Conservation (phyloP, 1,140 invertebrate species). For the Drosophila tani region DNA sequence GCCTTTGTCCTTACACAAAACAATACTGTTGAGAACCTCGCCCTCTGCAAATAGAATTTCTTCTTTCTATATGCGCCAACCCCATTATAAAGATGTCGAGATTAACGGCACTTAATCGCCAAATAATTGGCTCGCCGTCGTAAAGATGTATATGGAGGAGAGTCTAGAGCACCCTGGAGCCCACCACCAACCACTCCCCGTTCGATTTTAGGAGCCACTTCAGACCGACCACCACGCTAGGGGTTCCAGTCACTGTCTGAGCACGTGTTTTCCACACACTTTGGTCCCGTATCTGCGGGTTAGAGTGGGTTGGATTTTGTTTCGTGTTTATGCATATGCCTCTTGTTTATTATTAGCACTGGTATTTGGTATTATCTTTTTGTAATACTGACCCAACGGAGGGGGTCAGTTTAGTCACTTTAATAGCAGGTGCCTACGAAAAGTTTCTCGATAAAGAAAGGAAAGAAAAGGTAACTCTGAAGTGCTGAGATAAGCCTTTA, state of each 20-base stretch:
- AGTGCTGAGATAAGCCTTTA: constrained; percentile 22
- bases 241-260: not conserved
- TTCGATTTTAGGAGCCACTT: constrained; percentile 27
- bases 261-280: constrained; percentile 30
- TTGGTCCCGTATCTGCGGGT: constrained; percentile 15
- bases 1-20: constrained; percentile 36
- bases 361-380: constrained; percentile 18
- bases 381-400: constrained; percentile 12
- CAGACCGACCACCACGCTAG: constrained; percentile 5
- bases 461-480: constrained; percentile 1
- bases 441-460: constrained; percentile 13
- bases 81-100: constrained; percentile 68
- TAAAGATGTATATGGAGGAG: constrained; percentile 34
- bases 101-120: constrained; percentile 63
- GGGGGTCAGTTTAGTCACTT: constrained; percentile 35
- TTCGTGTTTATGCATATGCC: constrained; percentile 1
- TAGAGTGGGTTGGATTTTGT: constrained; percentile 13
- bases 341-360: not conserved
- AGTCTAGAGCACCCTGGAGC: constrained; percentile 9
- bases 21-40: constrained; percentile 22
- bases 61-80: constrained; percentile 16
- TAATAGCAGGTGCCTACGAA: not conserved
- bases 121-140: constrained; percentile 55
- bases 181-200: constrained; percentile 4
- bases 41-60: constrained; percentile 34